Evolutionary conservation across 1,140 invertebrate species (phyloP), one percentile per base, ranked within the genome.

Genomic region (Danaus plexippus): DNA sequence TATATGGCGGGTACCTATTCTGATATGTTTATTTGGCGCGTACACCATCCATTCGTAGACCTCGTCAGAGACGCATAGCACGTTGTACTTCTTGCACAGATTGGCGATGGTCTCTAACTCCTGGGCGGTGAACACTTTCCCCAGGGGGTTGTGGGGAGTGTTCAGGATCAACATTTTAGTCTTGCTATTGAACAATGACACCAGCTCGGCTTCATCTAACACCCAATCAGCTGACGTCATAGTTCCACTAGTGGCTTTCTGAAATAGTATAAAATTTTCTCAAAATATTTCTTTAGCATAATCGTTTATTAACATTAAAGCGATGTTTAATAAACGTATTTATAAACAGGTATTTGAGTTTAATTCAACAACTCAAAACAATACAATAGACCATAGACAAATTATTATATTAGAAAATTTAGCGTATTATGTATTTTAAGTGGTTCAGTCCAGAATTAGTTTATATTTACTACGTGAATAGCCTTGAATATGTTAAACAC

Each of bases 41-140:
- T 95, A 99, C 12, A 97, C 93, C 67, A 99, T 91, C 95, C 97
- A 99, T 86, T 99, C 98, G 67, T 99, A 99, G 1, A 99, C 98
- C 87, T 99, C 98, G 88, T 99, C 98, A 8, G 96, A 93, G 13
- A 99, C 88, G 55, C 96, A 97, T 7, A 99, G 85, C 7, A 94
- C 92, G 83, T 99, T 93, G 90, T 96, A 93, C 78, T 99, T 97
- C 71, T 94, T 95, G 72, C 96, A 98, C 44, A 99, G 87, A 69
- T 92, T 75, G 0, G 95, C 97, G 68, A 99, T 96, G 52, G 92
- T 85, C 64, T 94, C 88, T 53, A 96, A 74, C 76, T 96, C 94
- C 9, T 91, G 77, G 1, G 80, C 63, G 1, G 89, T 91, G 68
- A 95, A 95, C 40, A 98, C 95, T 88, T 99, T 99, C 45, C 97